Evolutionary conservation across 2,888 invertebrate genomes (phyloP).

Genomic region (Sarcophaga carnaria): DNA sequence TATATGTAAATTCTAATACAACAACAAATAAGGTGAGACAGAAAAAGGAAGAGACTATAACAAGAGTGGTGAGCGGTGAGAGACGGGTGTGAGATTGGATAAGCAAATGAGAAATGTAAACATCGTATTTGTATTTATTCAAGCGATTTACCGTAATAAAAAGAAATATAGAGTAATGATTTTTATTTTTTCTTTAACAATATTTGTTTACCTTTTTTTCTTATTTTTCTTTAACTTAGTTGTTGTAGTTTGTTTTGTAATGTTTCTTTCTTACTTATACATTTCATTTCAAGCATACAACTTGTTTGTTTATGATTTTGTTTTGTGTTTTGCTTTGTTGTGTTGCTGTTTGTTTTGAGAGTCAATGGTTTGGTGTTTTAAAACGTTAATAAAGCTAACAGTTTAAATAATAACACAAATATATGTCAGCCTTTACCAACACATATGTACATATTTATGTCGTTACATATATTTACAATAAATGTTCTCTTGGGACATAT

Average conservation of each 20-base stretch:
- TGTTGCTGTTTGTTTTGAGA: no score
- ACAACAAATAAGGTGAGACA: slow-evolving; percentile 5
- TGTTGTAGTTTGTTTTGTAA: background rate
- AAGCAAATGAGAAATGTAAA: background rate
- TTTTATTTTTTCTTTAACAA: background rate
- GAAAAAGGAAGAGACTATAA: no score
- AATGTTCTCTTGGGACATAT: no score
- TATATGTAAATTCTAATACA: slow-evolving; percentile 40
- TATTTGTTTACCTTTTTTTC: background rate
- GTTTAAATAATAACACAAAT: background rate
- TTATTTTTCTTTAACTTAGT: background rate
- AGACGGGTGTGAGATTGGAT: no score
- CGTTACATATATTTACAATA: no score
- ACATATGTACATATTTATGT: background rate
- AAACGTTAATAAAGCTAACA: background rate
- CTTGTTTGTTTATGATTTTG: background rate
- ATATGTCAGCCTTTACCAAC: background rate
- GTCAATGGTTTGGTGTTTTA: background rate
- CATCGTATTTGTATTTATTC: slow-evolving; percentile 45
- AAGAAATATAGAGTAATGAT: background rate
- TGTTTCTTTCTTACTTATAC: background rate
- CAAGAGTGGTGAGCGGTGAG: no score
- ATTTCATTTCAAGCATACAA: background rate
- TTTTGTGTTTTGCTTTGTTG: background rate
- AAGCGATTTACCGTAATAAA: slow-evolving; percentile 38